These are phyloP conservation scores for Sarcophaga variegata DNA, from an alignment of 2,888 invertebrate species.

Conservation along the genomic window DNA sequence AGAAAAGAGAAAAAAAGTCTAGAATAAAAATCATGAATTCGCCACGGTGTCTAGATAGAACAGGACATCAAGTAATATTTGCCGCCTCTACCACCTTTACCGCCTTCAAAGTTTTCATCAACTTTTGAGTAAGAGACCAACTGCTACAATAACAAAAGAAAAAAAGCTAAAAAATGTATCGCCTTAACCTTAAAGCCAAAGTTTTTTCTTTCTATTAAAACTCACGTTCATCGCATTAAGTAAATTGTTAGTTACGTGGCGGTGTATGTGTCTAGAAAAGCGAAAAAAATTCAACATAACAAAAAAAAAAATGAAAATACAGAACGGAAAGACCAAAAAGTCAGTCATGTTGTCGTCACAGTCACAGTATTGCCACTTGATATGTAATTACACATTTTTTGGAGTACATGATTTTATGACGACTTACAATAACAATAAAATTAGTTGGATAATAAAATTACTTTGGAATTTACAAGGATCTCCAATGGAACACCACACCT, in stretches of 20 bases:
- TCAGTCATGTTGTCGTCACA: constrained; percentile 48
- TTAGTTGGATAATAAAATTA: too few species aligned
- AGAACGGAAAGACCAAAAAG: constrained; percentile 22
- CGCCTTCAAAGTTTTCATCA: constrained; percentile 75
- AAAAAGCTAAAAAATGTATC: constrained; percentile 43
- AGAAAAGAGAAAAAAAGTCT: background rate
- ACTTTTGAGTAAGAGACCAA: constrained; percentile 70
- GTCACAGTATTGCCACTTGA: constrained; percentile 58
- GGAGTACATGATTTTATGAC: constrained; percentile 43
- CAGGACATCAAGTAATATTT: constrained; percentile 64
- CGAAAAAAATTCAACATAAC: background rate
- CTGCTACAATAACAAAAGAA: background rate
- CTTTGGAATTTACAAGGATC: too few species aligned
- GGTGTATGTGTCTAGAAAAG: constrained; percentile 27
- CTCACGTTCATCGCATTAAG: constrained; percentile 80
- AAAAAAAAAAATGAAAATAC: too few species aligned
- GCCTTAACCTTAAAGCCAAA: constrained; percentile 58
- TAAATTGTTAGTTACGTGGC: constrained; percentile 80
- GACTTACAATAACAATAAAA: background rate
- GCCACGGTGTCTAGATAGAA: constrained; percentile 67
- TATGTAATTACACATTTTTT: constrained; percentile 52
- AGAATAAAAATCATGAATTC: constrained; percentile 67
- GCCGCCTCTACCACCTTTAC: constrained; percentile 54
- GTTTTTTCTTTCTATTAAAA: constrained; percentile 74
- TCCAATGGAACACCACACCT: too few species aligned